Evolutionary conservation across 1,140 invertebrate species (phyloP).

Genomic region (Schmidtea mediterranea): DNA sequence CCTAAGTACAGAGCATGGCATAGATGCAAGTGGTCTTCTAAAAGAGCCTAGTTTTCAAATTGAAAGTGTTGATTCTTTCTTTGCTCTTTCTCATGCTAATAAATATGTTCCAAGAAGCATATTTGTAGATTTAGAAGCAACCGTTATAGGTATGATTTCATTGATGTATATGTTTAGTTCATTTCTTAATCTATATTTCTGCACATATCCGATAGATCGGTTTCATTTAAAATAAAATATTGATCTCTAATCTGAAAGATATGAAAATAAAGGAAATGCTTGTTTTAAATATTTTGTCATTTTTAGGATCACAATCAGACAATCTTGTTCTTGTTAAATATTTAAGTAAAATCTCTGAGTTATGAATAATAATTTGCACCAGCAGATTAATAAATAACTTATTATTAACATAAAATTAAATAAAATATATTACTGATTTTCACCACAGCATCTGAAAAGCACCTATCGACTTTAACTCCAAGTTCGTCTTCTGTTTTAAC

Average conservation of each 20-base stretch:
- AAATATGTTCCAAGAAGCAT: constrained; percentile 19
- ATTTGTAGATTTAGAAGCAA: constrained; percentile 22
- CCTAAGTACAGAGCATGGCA: constrained; percentile 62
- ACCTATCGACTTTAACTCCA: constrained; percentile 30
- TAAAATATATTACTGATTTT: constrained; percentile 21
- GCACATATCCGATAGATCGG: no score
- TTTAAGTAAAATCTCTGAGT: no score
- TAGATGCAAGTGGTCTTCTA: constrained; percentile 46
- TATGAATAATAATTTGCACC: no score
- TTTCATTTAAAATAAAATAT: no score
- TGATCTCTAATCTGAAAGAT: no score
- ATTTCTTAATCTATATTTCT: no score
- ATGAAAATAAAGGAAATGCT: no score
- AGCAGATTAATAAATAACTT: constrained; percentile 18
- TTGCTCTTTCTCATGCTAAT: constrained; percentile 6
- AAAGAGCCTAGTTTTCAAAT: no score
- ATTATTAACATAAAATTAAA: constrained; percentile 4
- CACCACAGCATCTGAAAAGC: constrained; percentile 27
- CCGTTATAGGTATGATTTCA: constrained; percentile 16
- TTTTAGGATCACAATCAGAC: no score
- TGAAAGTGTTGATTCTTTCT: not conserved
- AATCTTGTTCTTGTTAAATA: no score
- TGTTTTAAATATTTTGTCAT: no score
- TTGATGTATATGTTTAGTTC: no score
- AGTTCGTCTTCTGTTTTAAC: constrained; percentile 28